Evolutionary conservation across 1,140 invertebrate genomes (phyloP).

Genomic region (Ganaspis sp.): DNA sequence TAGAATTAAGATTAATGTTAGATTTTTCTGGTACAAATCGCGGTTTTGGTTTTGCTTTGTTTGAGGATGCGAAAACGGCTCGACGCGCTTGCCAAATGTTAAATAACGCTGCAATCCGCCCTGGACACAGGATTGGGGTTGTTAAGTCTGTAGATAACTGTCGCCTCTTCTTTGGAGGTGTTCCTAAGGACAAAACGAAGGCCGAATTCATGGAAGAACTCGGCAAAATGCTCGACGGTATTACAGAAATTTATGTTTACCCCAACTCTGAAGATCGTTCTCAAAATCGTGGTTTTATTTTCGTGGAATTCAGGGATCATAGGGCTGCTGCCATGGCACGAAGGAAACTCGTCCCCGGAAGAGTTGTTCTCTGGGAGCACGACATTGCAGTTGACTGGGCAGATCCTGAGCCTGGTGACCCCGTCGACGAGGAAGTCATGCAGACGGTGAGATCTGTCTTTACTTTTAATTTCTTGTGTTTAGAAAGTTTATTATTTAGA

Average conservation of each 20-base stretch:
- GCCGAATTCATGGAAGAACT: slow-evolving; percentile 85
- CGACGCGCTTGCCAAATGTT: slow-evolving; percentile 77
- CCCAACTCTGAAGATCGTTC: slow-evolving; percentile 79
- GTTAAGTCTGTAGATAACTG: slow-evolving; percentile 90
- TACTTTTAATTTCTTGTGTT: background rate
- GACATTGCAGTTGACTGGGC: slow-evolving; percentile 91
- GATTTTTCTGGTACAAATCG: slow-evolving; percentile 88
- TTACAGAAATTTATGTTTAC: slow-evolving; percentile 86
- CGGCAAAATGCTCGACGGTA: slow-evolving; percentile 81
- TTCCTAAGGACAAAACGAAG: slow-evolving; percentile 83
- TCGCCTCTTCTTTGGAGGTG: slow-evolving; percentile 88
- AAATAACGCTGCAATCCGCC: slow-evolving; percentile 84
- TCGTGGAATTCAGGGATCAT: slow-evolving; percentile 91
- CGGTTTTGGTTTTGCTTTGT: slow-evolving; percentile 89
- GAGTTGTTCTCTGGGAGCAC: slow-evolving; percentile 83
- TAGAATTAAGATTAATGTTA: slow-evolving; percentile 85
- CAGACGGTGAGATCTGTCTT: slow-evolving; percentile 75
- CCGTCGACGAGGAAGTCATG: slow-evolving; percentile 85
- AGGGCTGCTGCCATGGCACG: slow-evolving; percentile 88
- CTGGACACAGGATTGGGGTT: slow-evolving; percentile 83
- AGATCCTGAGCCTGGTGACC: slow-evolving; percentile 84
- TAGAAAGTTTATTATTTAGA: too few species aligned
- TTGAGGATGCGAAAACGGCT: slow-evolving; percentile 80
- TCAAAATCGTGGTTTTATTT: slow-evolving; percentile 89
- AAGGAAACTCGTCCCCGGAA: slow-evolving; percentile 84